Evolutionary conservation across 2,113 vertebrate species (phyloP).

Genomic region (Rhagologus leucostigma): DNA sequence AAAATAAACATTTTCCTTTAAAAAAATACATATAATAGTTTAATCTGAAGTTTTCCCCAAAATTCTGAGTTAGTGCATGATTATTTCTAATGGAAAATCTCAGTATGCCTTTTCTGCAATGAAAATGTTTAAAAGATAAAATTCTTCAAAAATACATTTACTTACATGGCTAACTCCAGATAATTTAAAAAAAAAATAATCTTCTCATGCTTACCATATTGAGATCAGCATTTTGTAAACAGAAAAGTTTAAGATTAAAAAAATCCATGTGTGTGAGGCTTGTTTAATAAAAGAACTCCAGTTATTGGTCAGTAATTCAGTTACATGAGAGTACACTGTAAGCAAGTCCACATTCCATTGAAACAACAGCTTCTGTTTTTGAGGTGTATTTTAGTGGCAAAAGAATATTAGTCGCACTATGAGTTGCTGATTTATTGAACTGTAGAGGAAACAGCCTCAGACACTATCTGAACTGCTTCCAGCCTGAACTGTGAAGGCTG

Average conservation of each 20-base stretch:
- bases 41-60: not conserved
- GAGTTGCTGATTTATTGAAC: not conserved
- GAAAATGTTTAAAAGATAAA: not conserved
- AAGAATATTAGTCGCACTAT: not conserved
- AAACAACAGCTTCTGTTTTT: not conserved
- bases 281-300: not conserved
- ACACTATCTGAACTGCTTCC: constrained; percentile 1
- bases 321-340: not conserved
- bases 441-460: not conserved
- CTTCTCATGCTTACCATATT: not conserved
- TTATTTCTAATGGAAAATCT: not conserved
- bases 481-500: not conserved
- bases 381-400: not conserved
- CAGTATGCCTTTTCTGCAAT: not conserved
- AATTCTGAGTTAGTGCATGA: not conserved
- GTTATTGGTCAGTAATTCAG: not conserved
- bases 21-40: not conserved
- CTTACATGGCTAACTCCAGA: not conserved
- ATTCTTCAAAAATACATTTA: not conserved
- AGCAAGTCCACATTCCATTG: not conserved
- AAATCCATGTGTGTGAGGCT: not conserved
- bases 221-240: not conserved
- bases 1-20: not conserved
- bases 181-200: not conserved
- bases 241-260: not conserved